Evolutionary conservation across 2,113 vertebrate genomes (phyloP), one percentile per base, ranked within the genome.

Genomic region (Archilochus colubris): DNA sequence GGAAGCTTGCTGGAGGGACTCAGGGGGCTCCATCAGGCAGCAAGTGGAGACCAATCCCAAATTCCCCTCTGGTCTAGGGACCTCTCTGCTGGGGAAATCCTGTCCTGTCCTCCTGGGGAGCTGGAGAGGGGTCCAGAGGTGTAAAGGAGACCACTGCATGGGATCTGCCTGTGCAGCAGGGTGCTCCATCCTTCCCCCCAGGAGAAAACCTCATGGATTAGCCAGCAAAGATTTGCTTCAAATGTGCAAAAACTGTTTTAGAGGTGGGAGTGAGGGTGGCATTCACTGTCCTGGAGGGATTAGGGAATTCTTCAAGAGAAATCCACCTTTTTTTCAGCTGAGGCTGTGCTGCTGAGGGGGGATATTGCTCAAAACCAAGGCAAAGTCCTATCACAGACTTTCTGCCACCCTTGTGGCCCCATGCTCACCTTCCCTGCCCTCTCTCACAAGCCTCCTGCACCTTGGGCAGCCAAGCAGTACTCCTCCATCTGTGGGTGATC

Each of bases 41-140:
- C 0, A 3, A 36, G 23, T 0, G 0, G 24, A 19, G 36, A 19
- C 53, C 5, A 1, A 59, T 15, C 53, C 53, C 25, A 10, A 25
- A 59, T 12, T 70, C 12, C 20, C 2, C 4, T 66, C 73, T 5
- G 10, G 9, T 8, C 44, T 23, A 40, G 73, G 61, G 73, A 25
- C 38, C 6, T 54, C 17, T 82, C 58, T 80, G 40, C 44, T 46
- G 43, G 22, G 12, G 18, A 33, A 66, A 15, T 25, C n/a, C 20
- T 63, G 24, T 18, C 46, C 44, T 55, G 54, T 40, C 12, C 27
- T 57, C 64, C 30, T 24, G 36, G 0, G 0, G 91, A 27, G 50
- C 55, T 28, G 46, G 30, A 24, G 40, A 50, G 25, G 9, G 8
- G 30, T 7, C 9, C 44, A 38, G 78, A 44, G 28, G 7, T 28